Conservation (phyloP, 2,888 invertebrate genomes). For the Antheraea assamensis region DNA sequence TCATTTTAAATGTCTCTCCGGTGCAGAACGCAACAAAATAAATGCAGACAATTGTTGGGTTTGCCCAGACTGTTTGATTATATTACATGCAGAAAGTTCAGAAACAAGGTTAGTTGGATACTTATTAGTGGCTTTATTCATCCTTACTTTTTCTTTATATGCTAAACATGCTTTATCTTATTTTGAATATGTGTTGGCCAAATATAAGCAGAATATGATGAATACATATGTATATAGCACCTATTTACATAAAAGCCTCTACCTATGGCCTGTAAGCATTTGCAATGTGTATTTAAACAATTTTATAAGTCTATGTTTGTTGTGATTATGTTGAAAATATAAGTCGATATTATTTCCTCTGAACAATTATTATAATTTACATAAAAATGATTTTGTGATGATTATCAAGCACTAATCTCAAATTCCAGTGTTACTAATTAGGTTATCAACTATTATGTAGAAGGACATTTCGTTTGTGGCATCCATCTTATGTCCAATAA, state of each 20-base stretch:
- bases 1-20: slow-evolving; percentile 89
- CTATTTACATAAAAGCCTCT: not conserved
- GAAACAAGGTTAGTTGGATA: slow-evolving; percentile 82
- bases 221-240: not conserved
- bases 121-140: not conserved
- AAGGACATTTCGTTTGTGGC: not conserved
- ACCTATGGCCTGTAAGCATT: not conserved
- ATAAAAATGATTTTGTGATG: not conserved
- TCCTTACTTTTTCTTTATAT: not conserved
- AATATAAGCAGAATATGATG: not conserved
- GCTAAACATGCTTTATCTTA: not conserved
- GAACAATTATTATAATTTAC: not conserved
- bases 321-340: not conserved
- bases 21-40: slow-evolving; percentile 73
- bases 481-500: slow-evolving; percentile 4
- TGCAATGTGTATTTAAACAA: not conserved
- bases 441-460: not conserved
- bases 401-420: not conserved
- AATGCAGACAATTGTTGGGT: slow-evolving; percentile 83
- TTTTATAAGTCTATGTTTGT: not conserved
- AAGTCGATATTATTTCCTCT: not conserved
- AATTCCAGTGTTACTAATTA: not conserved
- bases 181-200: not conserved
- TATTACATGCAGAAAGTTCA: slow-evolving; percentile 87
- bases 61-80: slow-evolving; percentile 92